Base-by-base conservation (phyloP, 2,797 vertebrate species). In the Urophycis tenuis region DNA sequence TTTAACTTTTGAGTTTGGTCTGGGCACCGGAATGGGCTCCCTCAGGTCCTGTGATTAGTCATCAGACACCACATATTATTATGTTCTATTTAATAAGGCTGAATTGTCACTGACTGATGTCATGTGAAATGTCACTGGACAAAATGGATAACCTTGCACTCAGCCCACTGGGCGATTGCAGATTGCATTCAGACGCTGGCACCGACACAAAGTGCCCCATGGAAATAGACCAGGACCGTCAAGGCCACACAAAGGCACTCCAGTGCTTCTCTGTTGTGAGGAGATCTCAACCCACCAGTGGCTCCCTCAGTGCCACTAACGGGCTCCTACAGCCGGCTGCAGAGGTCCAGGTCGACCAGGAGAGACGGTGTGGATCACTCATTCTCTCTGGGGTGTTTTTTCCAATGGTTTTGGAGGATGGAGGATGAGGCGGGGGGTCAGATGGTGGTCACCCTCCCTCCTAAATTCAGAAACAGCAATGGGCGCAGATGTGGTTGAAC, bases 51-150 rank as follows among this genome's bases (percentile, higher is more conserved):
- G 60, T 25, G 25, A 29, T 67, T 67, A 10, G n/a, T 67, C 60
- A 29, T 29, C 12, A 29, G n/a, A 67, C 60, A 67, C 60, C 60
- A 29, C 60, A 29, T 67, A 67, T 29, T 67, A n/a, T 67, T 29
- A 29, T 25, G 60, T 85, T 80, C 78, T 77, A 77, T 53, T 72
- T 71, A 22, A 76, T 85, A 77, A 78, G 60, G 53, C 67, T 74
- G 32, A 81, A 75, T 72, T 72, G 25, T 29, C 36, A 72, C 10
- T 29, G 53, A 72, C 69, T 81, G 34, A 74, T 32, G 7, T 8
- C 73, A 45, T 12, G 67, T 77, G 30, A 22, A 35, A 6, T 67
- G 60, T 67, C 60, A 29, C 60, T 29, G 29, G 60, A 30, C 60
- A 67, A 29, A 29, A 67, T 22, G 2, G 49, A 60, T 60, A 25